These are phyloP conservation scores for Lasioglossum villosulum DNA, from an alignment of 2,888 invertebrate genomes.

Conservation along the genomic window DNA sequence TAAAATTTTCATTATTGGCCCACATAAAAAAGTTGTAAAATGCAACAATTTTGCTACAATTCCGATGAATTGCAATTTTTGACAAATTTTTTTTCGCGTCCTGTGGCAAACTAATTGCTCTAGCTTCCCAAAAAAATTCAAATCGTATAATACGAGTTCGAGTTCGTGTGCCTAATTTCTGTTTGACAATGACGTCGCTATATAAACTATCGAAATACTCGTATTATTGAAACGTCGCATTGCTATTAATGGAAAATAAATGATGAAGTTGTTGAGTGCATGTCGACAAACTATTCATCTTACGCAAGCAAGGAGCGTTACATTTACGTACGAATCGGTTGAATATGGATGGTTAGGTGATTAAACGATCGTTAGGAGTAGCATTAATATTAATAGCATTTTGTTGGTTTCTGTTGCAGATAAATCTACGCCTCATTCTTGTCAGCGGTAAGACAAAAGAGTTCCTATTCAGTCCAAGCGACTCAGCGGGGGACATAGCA, in stretches of 20 bases:
- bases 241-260: not conserved
- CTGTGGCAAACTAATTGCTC: too few species aligned
- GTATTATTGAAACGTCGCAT: not conserved
- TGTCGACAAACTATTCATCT: not conserved
- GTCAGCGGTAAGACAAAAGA: conserved; percentile 99
- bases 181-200: not conserved
- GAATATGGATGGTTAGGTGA: not conserved
- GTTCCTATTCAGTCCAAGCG: conserved; percentile 98
- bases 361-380: not conserved
- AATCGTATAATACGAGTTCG: too few species aligned
- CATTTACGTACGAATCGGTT: not conserved
- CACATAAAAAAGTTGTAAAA: too few species aligned
- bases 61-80: too few species aligned
- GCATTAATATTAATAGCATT: not conserved
- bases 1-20: too few species aligned
- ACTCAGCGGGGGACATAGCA: conserved; percentile 99
- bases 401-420: conserved; percentile 88
- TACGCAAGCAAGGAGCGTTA: too few species aligned
- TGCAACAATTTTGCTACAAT: too few species aligned
- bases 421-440: conserved; percentile 98
- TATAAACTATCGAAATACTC: not conserved
- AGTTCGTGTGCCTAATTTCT: not conserved
- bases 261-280: too few species aligned
- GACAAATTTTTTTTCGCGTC: too few species aligned
- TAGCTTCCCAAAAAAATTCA: too few species aligned